Conservation (phyloP, 2,113 vertebrate genomes). For the Charadrius vociferus region DNA sequence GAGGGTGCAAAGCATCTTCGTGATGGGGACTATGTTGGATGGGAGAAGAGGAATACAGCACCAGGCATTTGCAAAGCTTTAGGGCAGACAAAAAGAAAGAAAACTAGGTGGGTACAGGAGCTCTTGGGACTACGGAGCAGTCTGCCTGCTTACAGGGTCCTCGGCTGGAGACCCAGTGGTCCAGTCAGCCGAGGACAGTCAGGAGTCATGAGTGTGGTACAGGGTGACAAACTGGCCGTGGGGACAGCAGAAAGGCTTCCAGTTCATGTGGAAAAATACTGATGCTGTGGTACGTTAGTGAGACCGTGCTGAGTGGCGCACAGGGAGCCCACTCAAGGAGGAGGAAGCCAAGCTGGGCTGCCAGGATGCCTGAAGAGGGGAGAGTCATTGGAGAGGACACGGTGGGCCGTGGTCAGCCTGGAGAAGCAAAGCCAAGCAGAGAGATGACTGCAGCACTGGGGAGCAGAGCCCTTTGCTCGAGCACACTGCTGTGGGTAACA, state of each 20-base stretch:
- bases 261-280: neutral
- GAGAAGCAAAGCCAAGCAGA: neutral
- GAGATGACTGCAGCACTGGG: rapidly evolving
- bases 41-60: neutral
- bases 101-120: neutral
- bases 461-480: rapidly evolving
- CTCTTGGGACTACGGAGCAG: neutral
- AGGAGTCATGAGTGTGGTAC: neutral
- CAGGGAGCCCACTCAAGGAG: neutral
- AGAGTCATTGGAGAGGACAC: neutral
- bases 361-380: neutral
- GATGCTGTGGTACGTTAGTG: neutral
- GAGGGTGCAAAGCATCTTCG: neutral
- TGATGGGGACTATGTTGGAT: neutral
- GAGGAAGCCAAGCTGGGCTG: neutral
- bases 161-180: neutral
- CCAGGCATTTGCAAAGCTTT: neutral
- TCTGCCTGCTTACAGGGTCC: neutral
- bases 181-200: neutral
- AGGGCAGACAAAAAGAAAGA: neutral
- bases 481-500: neutral
- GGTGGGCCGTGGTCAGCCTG: rapidly evolving
- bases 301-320: neutral
- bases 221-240: neutral
- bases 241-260: neutral